Conservation (phyloP, 1,140 invertebrate genomes). For the Eurytemora carolleeae region DNA sequence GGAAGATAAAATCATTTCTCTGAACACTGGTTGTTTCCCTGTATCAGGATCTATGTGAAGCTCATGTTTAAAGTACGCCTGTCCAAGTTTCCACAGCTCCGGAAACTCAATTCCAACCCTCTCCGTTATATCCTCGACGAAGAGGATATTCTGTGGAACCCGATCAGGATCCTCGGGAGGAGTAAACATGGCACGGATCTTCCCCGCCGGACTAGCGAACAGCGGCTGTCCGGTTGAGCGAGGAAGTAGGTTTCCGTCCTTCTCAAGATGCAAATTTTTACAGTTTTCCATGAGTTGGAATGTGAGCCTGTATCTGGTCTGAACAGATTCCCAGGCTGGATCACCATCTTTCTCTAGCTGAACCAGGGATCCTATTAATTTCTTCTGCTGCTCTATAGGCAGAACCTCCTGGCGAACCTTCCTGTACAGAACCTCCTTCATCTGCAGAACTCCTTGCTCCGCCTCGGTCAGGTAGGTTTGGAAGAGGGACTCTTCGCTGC, state of each 20-base stretch:
- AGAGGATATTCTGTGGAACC: constrained; percentile 34
- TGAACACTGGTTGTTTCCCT: constrained; percentile 45
- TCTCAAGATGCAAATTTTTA: constrained; percentile 34
- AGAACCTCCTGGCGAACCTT: constrained; percentile 65
- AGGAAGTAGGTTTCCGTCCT: background rate
- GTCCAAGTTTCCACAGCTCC: constrained; percentile 69
- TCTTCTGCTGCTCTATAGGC: constrained; percentile 79
- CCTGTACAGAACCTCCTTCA: constrained; percentile 54
- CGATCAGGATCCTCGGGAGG: constrained; percentile 11
- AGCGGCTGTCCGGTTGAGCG: background rate
- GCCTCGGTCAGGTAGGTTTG: constrained; percentile 71
- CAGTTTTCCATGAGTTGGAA: constrained; percentile 40
- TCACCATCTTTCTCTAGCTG: constrained; percentile 51
- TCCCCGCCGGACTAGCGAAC: background rate
- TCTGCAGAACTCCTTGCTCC: constrained; percentile 57
- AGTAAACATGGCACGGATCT: background rate
- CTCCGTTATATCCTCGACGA: constrained; percentile 49
- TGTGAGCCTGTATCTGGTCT: constrained; percentile 51
- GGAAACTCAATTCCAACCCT: constrained; percentile 47
- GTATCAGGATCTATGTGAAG: constrained; percentile 46
- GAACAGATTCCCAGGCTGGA: constrained; percentile 78
- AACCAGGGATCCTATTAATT: constrained; percentile 47
- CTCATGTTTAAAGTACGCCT: constrained; percentile 68
- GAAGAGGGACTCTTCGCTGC: constrained; percentile 72
- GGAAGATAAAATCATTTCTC: constrained; percentile 41